Conservation (phyloP, 2,888 invertebrate genomes). For the Cryptosula pallasiana region DNA sequence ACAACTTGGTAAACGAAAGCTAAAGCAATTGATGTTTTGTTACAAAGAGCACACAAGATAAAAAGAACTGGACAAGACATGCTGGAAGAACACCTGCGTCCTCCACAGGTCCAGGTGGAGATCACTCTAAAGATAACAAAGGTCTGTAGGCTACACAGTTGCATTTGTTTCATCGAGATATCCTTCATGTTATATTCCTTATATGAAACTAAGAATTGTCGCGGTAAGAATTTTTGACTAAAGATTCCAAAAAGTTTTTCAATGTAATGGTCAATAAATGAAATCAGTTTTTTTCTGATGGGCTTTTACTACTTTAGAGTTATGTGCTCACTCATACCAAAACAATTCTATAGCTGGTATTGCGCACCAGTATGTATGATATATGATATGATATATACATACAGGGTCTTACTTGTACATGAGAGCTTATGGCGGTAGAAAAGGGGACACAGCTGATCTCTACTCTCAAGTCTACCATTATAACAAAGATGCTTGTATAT, state of each 20-base stretch:
- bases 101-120: not conserved
- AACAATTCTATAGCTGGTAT: not conserved
- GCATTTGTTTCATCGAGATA: no score
- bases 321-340: no score
- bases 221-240: no score
- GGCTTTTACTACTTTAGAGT: no score
- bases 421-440: not conserved
- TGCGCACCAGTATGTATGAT: not conserved
- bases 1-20: no score
- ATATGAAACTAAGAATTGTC: no score
- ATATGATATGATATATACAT: not conserved
- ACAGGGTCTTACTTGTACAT: not conserved
- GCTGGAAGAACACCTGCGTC: not conserved
- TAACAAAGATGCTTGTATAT: not conserved
- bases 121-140: not conserved
- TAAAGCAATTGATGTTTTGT: no score
- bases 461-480: not conserved
- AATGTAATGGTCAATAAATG: not conserved
- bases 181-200: no score
- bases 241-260: no score
- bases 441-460: not conserved
- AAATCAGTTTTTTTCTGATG: not conserved
- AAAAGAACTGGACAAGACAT: not conserved
- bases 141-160: no score
- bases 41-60: not conserved